Base-by-base conservation (phyloP, 2,797 vertebrate species). In the Neostethus bicornis region DNA sequence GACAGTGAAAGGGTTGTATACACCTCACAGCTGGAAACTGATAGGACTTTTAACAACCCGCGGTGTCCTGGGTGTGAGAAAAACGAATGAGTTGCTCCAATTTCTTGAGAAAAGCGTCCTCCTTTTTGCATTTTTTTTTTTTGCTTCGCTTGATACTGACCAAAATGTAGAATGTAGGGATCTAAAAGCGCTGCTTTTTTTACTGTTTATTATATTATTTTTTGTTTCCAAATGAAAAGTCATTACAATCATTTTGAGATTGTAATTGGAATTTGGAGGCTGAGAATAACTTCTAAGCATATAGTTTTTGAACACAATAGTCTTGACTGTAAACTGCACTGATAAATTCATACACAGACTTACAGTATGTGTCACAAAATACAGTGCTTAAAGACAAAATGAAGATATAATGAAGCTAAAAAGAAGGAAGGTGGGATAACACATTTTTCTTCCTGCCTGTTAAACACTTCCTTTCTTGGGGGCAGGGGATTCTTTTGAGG, bases 21-120 rank as follows among this genome's bases (percentile, higher is more conserved):
- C 77, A 60, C 73, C 76, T 85, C 89, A 89, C 88, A 90, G 89
- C 87, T 90, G 87, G 91, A 90, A 64, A 73, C 78, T 84, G 82
- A 88, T 84, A 73, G 84, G 65, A 86, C 75, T 75, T 83, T 85
- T 87, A 76, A 85, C 75, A 84, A 68, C 63, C 74, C 79, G 45
- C 44, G 62, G 75, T 68, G 73, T 85, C 61, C 73, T 46, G 72
- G 13, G 50, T 80, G 86, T 83, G 86, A 88, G 80, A 89, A 87
- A n/a, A 86, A 64, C 61, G 66, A 76, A 63, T 41, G 51, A 34
- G 61, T 76, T 57, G 60, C 38, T 76, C 69, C 51, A 37, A 62
- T 64, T 64, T 52, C 61, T 52, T 78, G 73, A 66, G 66, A 79
- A 79, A 39, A 24, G 20, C 35, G 47, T 39, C 35, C 64, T 50